A percentile compares a stretch with the other conserved stretches of the same genome.
Conservation (phyloP, 2,113 vertebrate genomes). For the Indicator maculatus region DNA sequence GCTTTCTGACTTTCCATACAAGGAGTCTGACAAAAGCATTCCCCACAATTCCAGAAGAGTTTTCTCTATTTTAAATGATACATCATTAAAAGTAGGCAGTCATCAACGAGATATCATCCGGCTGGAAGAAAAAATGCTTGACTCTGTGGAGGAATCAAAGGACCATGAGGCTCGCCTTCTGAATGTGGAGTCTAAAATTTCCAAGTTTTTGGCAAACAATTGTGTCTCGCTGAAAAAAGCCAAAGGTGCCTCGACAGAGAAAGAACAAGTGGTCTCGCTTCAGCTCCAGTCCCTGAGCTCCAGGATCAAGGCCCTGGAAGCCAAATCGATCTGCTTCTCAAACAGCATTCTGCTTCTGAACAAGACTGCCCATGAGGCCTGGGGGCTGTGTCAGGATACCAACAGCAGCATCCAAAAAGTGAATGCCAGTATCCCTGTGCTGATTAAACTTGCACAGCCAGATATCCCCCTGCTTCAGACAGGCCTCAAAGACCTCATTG, state of each 20-base stretch:
- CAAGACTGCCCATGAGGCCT: slow-evolving; percentile 68
- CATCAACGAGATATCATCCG: slow-evolving; percentile 50
- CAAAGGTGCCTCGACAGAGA: slow-evolving; percentile 29
- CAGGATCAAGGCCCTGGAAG: slow-evolving; percentile 77
- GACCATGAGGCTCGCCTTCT: slow-evolving; percentile 69
- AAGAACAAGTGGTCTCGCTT: slow-evolving; percentile 41
- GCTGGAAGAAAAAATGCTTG: slow-evolving; percentile 61
- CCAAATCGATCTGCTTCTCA: slow-evolving; percentile 74
- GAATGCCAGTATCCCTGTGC: slow-evolving; percentile 60
- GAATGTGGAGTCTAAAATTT: slow-evolving; percentile 75
- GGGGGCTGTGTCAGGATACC: slow-evolving; percentile 60
- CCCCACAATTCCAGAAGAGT: slow-evolving; percentile 46
- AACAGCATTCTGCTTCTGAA: slow-evolving; percentile 72
- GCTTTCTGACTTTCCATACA: not conserved
- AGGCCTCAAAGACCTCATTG: slow-evolving; percentile 70
- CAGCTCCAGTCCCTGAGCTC: slow-evolving; percentile 73
- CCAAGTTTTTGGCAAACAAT: slow-evolving; percentile 62
- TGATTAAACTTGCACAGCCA: slow-evolving; percentile 58
- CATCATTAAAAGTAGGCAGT: slow-evolving; percentile 27
- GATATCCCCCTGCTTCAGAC: slow-evolving; percentile 69
- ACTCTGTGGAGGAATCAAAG: slow-evolving; percentile 13
- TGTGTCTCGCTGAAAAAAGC: slow-evolving; percentile 58
- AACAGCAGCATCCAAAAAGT: slow-evolving; percentile 54
- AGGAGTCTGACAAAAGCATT: not conserved
- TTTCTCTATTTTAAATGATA: slow-evolving; percentile 69